Evolutionary conservation across 37 sponge, comb jelly and placozoan species (phyloP).

Genomic region (Theonella swinhoei): DNA sequence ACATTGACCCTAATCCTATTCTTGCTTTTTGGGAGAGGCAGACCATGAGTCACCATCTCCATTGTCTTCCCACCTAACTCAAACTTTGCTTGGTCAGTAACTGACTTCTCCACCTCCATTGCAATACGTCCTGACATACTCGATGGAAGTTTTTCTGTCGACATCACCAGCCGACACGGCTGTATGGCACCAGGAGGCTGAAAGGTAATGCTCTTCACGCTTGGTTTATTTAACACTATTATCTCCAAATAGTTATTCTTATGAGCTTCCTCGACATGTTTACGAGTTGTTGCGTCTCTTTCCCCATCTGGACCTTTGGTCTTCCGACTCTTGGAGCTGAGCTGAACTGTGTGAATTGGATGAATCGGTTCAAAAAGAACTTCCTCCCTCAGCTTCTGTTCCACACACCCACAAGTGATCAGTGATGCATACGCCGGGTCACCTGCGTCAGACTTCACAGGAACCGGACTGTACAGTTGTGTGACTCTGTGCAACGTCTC

Average conservation of each 20-base stretch:
- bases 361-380: conserved; percentile 6
- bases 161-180: background rate
- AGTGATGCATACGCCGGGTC: conserved; percentile 19
- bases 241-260: background rate
- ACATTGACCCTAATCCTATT: background rate
- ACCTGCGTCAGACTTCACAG: background rate
- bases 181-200: background rate
- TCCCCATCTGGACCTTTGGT: background rate
- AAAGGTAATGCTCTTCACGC: background rate
- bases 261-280: background rate
- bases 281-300: background rate
- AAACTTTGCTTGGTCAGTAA: background rate
- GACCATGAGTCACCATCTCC: background rate
- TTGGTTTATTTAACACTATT: background rate
- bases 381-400: background rate
- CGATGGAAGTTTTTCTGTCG: background rate
- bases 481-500: conserved; percentile 39
- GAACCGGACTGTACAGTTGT: conserved; percentile 6
- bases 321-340: background rate
- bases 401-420: conserved; percentile 24
- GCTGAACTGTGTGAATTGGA: conserved; percentile 11
- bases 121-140: background rate
- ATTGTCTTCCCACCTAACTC: background rate
- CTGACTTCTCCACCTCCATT: background rate
- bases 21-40: background rate